phyloP scores from a whole-genome alignment of 2,113 vertebrate species.

The Micromys minutus region DNA sequence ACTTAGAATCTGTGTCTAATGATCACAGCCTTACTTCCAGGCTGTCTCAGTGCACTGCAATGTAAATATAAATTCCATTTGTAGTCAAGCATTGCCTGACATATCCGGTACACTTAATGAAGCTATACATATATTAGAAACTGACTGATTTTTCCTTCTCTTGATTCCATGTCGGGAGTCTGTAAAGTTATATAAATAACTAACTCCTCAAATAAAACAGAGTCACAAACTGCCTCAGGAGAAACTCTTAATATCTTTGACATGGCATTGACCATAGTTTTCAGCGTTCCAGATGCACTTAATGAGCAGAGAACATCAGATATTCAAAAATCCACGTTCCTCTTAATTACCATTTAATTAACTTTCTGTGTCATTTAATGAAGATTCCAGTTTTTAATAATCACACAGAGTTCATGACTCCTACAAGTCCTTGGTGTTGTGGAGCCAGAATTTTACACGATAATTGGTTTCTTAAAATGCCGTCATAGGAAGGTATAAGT shows the following conservation, averaged over 20 bases:
- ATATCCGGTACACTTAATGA: constrained; percentile 69
- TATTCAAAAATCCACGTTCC: constrained; percentile 47
- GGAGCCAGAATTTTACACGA: constrained; percentile 68
- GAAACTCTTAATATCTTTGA: constrained; percentile 55
- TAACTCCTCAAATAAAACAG: constrained; percentile 50
- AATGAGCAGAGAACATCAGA: constrained; percentile 54
- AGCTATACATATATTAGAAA: constrained; percentile 63
- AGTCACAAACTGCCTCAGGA: constrained; percentile 17
- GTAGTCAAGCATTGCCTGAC: constrained; percentile 28
- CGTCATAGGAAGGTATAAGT: constrained; percentile 27
- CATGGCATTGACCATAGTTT: constrained; percentile 60
- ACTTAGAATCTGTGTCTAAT: constrained; percentile 65
- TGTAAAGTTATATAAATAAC: constrained; percentile 63
- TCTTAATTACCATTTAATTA: constrained; percentile 76
- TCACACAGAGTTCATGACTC: constrained; percentile 57
- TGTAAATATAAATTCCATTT: constrained; percentile 64
- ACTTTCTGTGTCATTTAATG: constrained; percentile 68
- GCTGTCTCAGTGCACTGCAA: constrained; percentile 19
- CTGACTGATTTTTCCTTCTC: constrained; percentile 58
- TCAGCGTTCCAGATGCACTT: constrained; percentile 59
- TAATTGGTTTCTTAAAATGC: constrained; percentile 76
- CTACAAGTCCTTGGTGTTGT: constrained; percentile 54
- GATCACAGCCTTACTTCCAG: constrained; percentile 50
- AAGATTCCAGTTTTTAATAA: constrained; percentile 69
- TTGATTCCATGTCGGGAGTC: constrained; percentile 35